A percentile compares a stretch with the other conserved stretches of the same genome.
Conservation (phyloP, 2,113 vertebrate species). For the Barbus barbus region DNA sequence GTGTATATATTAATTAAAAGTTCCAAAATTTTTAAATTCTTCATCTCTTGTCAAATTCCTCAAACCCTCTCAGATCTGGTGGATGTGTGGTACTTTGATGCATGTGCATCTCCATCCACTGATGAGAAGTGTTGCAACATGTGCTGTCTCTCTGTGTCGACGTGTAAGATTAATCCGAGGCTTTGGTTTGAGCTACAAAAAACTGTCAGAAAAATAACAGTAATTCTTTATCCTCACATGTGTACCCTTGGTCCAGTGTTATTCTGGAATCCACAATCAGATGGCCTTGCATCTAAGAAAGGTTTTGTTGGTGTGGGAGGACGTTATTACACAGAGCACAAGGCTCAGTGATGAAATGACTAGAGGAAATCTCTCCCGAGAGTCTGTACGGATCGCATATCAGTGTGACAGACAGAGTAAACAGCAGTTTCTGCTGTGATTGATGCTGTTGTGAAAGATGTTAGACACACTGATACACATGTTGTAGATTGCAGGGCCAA, state of each 20-base stretch:
- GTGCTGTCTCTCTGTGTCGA: slow-evolving; percentile 5
- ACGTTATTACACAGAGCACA: not conserved
- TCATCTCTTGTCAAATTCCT: not conserved
- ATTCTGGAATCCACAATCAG: slow-evolving; percentile 27
- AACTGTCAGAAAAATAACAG: slow-evolving; percentile 27
- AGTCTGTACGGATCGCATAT: not conserved
- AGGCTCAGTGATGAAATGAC: not conserved
- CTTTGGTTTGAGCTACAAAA: slow-evolving; percentile 40
- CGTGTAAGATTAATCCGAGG: slow-evolving; percentile 17
- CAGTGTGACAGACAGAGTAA: slow-evolving; percentile 15
- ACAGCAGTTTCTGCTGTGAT: slow-evolving; percentile 23
- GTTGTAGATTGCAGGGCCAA: slow-evolving; percentile 19
- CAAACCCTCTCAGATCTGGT: not conserved
- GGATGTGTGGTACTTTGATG: not conserved
- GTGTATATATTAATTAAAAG: not conserved
- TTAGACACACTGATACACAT: slow-evolving; percentile 20
- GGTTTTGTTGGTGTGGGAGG: not conserved
- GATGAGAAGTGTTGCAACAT: slow-evolving; percentile 11
- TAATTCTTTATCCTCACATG: slow-evolving; percentile 41
- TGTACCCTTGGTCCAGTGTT: slow-evolving; percentile 11
- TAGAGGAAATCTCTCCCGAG: not conserved
- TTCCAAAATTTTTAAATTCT: not conserved
- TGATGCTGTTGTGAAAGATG: slow-evolving; percentile 24
- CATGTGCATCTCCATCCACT: not conserved
- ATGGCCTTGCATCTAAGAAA: slow-evolving; percentile 23